phyloP scores from a whole-genome alignment of 2,888 invertebrate genomes.

The Corythucha ciliata region DNA sequence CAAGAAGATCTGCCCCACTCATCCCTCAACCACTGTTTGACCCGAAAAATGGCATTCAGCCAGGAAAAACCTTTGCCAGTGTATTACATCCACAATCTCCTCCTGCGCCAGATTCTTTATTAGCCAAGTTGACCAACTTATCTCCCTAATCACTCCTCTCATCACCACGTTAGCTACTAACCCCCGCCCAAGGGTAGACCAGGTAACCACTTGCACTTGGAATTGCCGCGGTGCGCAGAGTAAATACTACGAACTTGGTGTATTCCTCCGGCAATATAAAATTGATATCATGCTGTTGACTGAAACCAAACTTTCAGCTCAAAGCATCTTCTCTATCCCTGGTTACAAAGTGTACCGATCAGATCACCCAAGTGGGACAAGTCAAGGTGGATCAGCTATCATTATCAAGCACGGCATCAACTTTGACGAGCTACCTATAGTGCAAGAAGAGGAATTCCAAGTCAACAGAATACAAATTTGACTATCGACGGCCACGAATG shows the following conservation, averaged over 20 bases:
- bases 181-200: too few relatives aligned
- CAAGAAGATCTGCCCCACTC: too few relatives aligned
- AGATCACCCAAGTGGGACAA: neutral
- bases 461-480: neutral
- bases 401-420: neutral
- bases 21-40: too few relatives aligned
- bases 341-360: neutral
- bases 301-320: neutral
- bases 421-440: neutral
- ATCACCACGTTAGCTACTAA: too few relatives aligned
- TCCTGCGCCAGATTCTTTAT: too few relatives aligned
- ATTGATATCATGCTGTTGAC: neutral
- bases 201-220: slow-evolving; percentile 1
- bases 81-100: too few relatives aligned
- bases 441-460: neutral
- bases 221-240: neutral
- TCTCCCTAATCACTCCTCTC: too few relatives aligned
- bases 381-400: neutral
- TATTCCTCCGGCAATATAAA: neutral
- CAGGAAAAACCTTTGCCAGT: too few relatives aligned
- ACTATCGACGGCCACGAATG: neutral
- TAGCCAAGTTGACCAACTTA: too few relatives aligned
- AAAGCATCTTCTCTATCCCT: neutral
- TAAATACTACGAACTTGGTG: neutral
- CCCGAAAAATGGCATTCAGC: too few relatives aligned